phyloP scores from a whole-genome alignment of 2,888 invertebrate genomes.

The Andrena chrysosceles region DNA sequence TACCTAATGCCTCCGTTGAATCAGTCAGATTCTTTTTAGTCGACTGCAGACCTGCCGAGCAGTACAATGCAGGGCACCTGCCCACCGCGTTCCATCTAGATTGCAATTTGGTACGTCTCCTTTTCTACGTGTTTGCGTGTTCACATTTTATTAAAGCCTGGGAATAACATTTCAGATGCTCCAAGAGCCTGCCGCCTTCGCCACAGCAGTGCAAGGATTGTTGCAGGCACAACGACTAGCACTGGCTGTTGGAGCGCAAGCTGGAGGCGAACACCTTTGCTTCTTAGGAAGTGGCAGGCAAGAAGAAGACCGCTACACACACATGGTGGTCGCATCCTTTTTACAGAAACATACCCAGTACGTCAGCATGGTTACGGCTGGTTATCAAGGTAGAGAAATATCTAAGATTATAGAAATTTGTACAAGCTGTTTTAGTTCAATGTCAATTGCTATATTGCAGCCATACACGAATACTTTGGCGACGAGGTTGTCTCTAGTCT shows the following conservation, averaged over 20 bases:
- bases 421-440: not conserved
- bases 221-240: conserved; percentile 95
- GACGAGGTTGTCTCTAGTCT: conserved; percentile 93
- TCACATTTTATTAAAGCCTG: not conserved
- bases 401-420: not conserved
- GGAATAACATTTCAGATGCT: conserved; percentile 89
- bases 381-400: conserved; percentile 88
- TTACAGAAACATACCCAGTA: conserved; percentile 97
- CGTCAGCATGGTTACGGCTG: conserved; percentile 96
- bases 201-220: conserved; percentile 96
- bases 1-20: conserved; percentile 86
- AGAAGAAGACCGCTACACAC: conserved; percentile 97
- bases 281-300: conserved; percentile 97
- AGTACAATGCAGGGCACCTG: conserved; percentile 98
- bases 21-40: conserved; percentile 96
- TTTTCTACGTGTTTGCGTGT: not conserved
- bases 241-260: conserved; percentile 93
- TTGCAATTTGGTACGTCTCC: conserved; percentile 91
- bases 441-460: conserved; percentile 81
- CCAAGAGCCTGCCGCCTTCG: conserved; percentile 97
- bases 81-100: conserved; percentile 99
- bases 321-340: conserved; percentile 99
- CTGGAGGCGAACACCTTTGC: conserved; percentile 95
- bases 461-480: conserved; percentile 93
- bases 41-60: conserved; percentile 97